A percentile compares a stretch with the other conserved stretches of the same genome.
Evolutionary conservation across 2,113 vertebrate genomes (phyloP).

Genomic region (Gallinago paraguaiae): DNA sequence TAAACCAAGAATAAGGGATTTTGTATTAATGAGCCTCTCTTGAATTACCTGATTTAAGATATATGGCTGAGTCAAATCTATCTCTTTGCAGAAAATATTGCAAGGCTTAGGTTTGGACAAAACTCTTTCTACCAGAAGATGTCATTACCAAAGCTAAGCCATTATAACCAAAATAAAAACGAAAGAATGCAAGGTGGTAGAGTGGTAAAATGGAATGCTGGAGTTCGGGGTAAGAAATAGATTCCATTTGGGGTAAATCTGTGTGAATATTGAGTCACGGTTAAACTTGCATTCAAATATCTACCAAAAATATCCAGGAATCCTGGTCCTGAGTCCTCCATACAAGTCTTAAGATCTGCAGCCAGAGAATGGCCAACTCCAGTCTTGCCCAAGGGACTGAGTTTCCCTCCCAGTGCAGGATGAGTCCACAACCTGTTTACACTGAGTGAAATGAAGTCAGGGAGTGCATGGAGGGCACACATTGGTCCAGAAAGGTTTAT

Average conservation of each 20-base stretch:
- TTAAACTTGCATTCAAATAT: not conserved
- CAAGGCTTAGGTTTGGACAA: not conserved
- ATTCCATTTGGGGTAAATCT: not conserved
- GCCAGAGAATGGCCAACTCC: not conserved
- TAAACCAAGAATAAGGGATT: not conserved
- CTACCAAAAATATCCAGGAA: not conserved
- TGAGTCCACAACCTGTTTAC: not conserved
- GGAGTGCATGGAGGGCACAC: not conserved
- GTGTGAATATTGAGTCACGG: not conserved
- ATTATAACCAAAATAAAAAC: not conserved
- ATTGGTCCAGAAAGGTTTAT: not conserved
- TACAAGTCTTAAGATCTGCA: not conserved
- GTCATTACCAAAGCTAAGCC: not conserved
- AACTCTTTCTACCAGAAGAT: not conserved
- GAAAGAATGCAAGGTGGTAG: fast-evolving
- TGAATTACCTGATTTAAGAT: not conserved
- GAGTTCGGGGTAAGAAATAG: not conserved
- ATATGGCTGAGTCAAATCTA: not conserved
- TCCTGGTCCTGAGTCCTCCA: fast-evolving
- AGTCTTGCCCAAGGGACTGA: fast-evolving
- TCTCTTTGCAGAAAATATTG: not conserved
- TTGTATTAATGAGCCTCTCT: not conserved
- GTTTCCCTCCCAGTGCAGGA: fast-evolving
- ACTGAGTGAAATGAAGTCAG: not conserved
- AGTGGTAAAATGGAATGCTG: not conserved